These are phyloP conservation scores for Lymantria monacha DNA, from an alignment of 2,888 invertebrate genomes.

Conservation along the genomic window DNA sequence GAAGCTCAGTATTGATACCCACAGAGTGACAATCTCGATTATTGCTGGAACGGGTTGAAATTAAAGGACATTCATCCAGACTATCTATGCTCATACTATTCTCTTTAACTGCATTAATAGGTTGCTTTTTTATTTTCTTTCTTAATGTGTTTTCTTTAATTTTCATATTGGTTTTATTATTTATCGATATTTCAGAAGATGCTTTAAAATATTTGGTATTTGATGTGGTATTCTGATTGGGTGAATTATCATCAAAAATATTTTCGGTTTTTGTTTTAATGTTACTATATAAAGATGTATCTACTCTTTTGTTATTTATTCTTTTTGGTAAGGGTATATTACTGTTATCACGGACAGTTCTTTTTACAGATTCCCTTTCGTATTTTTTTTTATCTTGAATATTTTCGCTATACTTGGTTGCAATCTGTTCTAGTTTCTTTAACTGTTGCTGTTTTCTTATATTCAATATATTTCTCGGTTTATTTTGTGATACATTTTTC, in stretches of 20 bases:
- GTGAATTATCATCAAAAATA: constrained; percentile 9
- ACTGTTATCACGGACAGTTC: constrained; percentile 44
- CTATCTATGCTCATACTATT: constrained; percentile 71
- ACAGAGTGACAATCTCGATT: constrained; percentile 54
- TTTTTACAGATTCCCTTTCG: constrained; percentile 21
- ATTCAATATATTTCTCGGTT: constrained; percentile 47
- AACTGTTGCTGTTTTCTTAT: constrained; percentile 62
- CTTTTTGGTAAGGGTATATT: constrained; percentile 59
- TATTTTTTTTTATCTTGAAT: constrained; percentile 38
- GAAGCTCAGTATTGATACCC: constrained; percentile 66
- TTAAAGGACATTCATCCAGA: constrained; percentile 49
- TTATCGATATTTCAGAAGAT: constrained; percentile 15
- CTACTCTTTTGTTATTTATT: constrained; percentile 20
- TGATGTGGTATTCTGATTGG: constrained; percentile 18
- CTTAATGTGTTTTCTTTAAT: constrained; percentile 25
- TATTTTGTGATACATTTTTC: constrained; percentile 38
- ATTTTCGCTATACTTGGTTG: constrained; percentile 60
- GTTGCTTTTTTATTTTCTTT: background rate
- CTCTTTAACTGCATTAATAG: constrained; percentile 45
- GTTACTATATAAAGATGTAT: constrained; percentile 18
- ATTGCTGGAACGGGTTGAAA: constrained; percentile 12
- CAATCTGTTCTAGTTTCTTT: constrained; percentile 67
- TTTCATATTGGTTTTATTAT: constrained; percentile 17
- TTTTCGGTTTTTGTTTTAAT: constrained; percentile 18
- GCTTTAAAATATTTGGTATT: constrained; percentile 14